phyloP scores from a whole-genome alignment of 2,113 vertebrate species.

The Marcusenius ussheri region DNA sequence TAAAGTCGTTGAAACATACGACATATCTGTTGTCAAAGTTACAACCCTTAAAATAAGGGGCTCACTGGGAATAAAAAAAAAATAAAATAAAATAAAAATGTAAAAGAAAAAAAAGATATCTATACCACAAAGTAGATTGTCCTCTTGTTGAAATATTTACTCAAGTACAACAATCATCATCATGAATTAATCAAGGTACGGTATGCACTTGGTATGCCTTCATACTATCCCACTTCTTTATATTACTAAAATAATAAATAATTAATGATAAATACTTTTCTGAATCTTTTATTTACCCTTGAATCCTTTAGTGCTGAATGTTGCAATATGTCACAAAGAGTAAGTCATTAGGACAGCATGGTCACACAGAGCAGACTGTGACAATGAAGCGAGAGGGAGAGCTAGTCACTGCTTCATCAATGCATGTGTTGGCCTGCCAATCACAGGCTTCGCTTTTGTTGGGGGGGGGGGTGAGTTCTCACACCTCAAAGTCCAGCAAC shows the following conservation, averaged over 20 bases:
- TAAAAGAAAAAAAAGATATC: background rate
- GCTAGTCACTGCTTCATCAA: background rate
- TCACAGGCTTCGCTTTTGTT: background rate
- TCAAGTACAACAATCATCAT: background rate
- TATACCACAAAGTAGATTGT: background rate
- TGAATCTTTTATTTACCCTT: background rate
- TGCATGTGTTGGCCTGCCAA: background rate
- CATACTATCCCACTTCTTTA: background rate
- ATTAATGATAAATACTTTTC: background rate
- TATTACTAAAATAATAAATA: background rate
- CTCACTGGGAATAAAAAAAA: background rate
- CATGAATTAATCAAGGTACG: background rate
- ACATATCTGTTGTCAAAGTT: background rate
- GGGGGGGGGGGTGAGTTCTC: slow-evolving; percentile 18
- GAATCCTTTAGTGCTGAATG: background rate
- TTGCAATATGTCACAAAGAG: background rate
- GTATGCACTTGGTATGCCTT: background rate
- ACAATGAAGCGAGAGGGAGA: background rate
- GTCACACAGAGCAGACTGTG: background rate
- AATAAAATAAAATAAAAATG: background rate
- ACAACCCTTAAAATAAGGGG: background rate
- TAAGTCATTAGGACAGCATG: background rate
- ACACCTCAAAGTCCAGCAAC: slow-evolving; percentile 23
- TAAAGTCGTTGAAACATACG: background rate
- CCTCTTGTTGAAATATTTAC: background rate